These are phyloP conservation scores for Chaetops frenatus DNA, from an alignment of 2,113 vertebrate genomes.

Conservation along the genomic window DNA sequence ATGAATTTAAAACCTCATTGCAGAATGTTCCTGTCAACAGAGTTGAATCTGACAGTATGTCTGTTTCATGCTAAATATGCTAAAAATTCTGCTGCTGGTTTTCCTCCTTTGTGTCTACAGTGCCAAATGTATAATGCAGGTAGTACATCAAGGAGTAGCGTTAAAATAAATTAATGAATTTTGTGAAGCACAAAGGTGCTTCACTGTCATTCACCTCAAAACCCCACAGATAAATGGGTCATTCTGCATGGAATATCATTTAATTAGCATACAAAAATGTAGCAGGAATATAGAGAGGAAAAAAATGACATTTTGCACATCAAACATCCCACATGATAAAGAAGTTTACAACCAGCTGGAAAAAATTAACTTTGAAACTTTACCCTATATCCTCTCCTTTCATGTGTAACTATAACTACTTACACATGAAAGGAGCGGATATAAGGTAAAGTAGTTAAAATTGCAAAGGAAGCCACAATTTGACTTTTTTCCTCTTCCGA, in stretches of 20 bases:
- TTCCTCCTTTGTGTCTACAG: background rate
- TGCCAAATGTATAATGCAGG: background rate
- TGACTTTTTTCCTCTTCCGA: rapidly evolving
- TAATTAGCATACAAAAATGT: background rate
- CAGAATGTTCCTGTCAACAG: background rate
- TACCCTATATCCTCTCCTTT: no score
- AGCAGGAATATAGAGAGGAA: background rate
- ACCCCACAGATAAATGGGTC: background rate
- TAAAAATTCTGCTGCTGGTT: background rate
- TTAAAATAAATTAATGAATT: background rate
- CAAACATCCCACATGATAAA: background rate
- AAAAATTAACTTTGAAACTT: background rate
- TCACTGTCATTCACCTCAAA: background rate
- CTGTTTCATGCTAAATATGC: background rate
- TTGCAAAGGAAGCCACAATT: background rate
- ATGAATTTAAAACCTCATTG: background rate
- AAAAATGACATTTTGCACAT: background rate
- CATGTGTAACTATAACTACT: no score
- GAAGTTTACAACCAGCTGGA: background rate
- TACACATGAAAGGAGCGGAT: background rate
- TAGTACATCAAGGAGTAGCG: background rate
- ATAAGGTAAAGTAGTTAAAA: background rate
- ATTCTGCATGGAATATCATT: background rate
- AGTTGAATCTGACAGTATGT: background rate
- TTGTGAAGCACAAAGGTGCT: background rate